Evolutionary conservation across 1,140 invertebrate genomes (phyloP).

Genomic region (Hylaeus volcanicus): DNA sequence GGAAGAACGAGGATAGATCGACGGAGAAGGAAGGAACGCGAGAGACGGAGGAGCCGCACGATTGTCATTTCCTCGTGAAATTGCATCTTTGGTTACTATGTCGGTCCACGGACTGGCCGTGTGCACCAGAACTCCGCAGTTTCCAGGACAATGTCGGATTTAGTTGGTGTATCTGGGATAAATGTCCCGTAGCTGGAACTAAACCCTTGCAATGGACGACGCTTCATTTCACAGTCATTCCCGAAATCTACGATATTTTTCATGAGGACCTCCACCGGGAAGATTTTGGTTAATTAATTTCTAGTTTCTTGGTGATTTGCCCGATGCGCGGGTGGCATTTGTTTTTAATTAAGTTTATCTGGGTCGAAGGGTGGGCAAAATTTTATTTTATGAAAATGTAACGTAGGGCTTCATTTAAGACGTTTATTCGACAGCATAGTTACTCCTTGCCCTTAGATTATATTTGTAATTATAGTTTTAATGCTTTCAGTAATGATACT

Average conservation of each 20-base stretch:
- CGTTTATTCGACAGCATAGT: no score
- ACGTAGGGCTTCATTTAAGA: no score
- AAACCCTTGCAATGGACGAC: constrained; percentile 19
- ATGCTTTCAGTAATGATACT: no score
- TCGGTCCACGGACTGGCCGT: constrained; percentile 12
- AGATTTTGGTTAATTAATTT: constrained; percentile 26
- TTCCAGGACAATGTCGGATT: constrained; percentile 31
- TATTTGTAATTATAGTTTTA: no score
- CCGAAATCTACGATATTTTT: constrained; percentile 34
- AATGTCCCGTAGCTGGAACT: constrained; percentile 28
- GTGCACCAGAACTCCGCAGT: constrained; percentile 19
- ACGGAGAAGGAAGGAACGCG: background rate
- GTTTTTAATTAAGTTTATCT: no score
- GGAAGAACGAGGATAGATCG: background rate
- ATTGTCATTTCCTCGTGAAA: constrained; percentile 56
- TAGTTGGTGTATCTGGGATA: constrained; percentile 30
- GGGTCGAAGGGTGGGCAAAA: background rate
- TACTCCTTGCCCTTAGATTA: no score
- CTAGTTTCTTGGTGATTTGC: background rate
- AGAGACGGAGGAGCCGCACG: constrained; percentile 16
- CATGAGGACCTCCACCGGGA: background rate
- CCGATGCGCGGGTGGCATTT: no score
- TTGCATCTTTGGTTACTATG: constrained; percentile 51
- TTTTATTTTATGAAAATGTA: no score
- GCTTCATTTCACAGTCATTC: constrained; percentile 31